Base-by-base conservation (phyloP, 1,140 invertebrate genomes). In the Heliconius nattereri region DNA sequence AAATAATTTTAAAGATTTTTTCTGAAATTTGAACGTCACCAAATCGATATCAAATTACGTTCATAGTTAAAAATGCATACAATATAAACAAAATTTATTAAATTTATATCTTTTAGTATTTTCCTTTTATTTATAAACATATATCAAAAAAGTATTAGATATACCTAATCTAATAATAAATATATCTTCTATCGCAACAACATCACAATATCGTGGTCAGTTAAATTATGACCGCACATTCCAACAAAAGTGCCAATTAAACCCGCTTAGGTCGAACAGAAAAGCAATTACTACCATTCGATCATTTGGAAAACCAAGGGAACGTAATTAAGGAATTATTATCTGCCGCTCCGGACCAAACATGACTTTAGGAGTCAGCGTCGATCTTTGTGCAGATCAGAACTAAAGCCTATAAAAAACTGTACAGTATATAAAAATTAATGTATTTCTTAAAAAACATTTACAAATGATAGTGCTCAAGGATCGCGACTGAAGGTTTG, bases 271-370 rank as follows among this genome's bases (percentile, higher is more conserved):
- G 85, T 79, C 75, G 76, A 85, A 88, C 85, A 86, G 85, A 88
- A 85, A 90, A 88, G 85, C 87, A 90, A 92, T 92, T 90, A 91
- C 86, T 85, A 83, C 81, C 84, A 86, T 89, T 90, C 85, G 86
- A 89, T 87, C 88, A 89, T 86, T 89, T 81, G 84, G 85, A 86
- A 88, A 91, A 86, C 85, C 88, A 85, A 82, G 82, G 83, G 80
- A 85, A 86, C 85, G 86, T 87, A 90, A 91, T 92, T 91, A 91
- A 89, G 82, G 88, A 86, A 89, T 89, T 88, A 92, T 90, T 91
- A 92, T 88, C 81, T 81, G 79, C 79, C 81, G 82, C 84, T 80
- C 81, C 75, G 80, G 76, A 80, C 77, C 83, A 75, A 84, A 82
- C 83, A 76, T 75, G 76, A 76, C 82, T 77, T 85, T 86, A 88